Conservation (phyloP, 2,888 invertebrate genomes). For the Drosophila neonasuta region DNA sequence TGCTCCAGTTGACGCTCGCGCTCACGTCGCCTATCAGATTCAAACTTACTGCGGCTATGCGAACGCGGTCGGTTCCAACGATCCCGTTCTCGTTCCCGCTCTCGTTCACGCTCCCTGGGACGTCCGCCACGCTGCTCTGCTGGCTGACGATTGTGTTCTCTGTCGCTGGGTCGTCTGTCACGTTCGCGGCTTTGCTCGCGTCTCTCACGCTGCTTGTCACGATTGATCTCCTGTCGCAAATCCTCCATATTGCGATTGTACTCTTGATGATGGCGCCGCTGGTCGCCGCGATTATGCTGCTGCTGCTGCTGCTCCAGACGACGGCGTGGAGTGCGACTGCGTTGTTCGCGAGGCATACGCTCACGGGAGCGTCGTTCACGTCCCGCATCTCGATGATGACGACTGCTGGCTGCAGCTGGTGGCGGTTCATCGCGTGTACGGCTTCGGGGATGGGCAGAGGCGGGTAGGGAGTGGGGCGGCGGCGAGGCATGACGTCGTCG, state of each 20-base stretch:
- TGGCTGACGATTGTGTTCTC: conserved; percentile 58
- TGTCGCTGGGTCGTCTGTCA: conserved; percentile 60
- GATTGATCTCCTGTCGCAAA: conserved; percentile 82
- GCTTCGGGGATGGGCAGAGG: conserved; percentile 33
- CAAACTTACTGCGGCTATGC: conserved; percentile 81
- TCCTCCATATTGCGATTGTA: conserved; percentile 81
- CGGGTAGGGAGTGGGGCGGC: conserved; percentile 1
- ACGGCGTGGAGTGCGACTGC: conserved; percentile 65
- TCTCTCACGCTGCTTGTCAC: conserved; percentile 83
- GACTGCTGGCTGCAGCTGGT: conserved; percentile 38
- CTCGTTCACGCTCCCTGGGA: conserved; percentile 33
- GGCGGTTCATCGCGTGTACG: conserved; percentile 50
- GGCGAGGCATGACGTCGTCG: conserved; percentile 60
- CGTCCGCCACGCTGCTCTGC: conserved; percentile 69
- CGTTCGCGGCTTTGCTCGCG: conserved; percentile 82
- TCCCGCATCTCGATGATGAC: conserved; percentile 33
- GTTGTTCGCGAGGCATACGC: conserved; percentile 24
- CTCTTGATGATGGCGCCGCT: conserved; percentile 82
- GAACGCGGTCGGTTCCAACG: conserved; percentile 80
- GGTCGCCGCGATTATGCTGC: conserved; percentile 54
- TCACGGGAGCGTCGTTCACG: conserved; percentile 45
- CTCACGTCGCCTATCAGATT: conserved; percentile 80
- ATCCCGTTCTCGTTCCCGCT: conserved; percentile 53
- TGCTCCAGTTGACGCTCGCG: conserved; percentile 80
- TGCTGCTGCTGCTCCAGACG: conserved; percentile 46